A percentile compares a stretch with the other conserved stretches of the same genome.
phyloP scores from a whole-genome alignment of 53 echinoderm and acorn worm genomes.

The Antedon mediterranea region DNA sequence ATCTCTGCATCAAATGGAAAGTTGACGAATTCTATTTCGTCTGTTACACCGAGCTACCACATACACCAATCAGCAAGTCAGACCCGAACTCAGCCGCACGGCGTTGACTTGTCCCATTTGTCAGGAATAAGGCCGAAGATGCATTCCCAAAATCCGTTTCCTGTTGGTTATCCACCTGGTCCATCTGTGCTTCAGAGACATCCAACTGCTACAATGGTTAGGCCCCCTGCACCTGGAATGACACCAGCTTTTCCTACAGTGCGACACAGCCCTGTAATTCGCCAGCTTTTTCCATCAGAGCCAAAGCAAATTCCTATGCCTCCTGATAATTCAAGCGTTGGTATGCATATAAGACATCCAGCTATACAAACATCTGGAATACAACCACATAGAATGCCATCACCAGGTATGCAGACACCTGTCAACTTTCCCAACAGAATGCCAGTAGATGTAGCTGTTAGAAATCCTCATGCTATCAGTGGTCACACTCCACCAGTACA shows the following conservation, averaged over 20 bases:
- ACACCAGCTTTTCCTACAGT: neutral
- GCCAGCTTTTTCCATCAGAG: neutral
- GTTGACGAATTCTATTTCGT: neutral
- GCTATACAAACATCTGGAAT: neutral
- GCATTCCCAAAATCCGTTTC: neutral
- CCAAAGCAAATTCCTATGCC: neutral
- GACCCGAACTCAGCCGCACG: neutral
- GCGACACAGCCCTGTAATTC: neutral
- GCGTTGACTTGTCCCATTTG: neutral
- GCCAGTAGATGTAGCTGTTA: conserved; percentile 13
- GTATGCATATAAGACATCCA: neutral
- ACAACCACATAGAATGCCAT: too few species aligned
- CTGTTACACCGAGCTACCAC: neutral
- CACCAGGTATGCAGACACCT: too few species aligned
- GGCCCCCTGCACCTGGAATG: neutral
- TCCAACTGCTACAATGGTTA: neutral
- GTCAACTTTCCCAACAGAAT: conserved; percentile 8
- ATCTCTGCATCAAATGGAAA: neutral
- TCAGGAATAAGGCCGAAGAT: neutral
- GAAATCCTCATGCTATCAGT: conserved; percentile 7
- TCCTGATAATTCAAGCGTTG: neutral
- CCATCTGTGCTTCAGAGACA: neutral
- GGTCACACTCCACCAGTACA: conserved; percentile 14
- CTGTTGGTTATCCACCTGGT: neutral
- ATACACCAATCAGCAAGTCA: neutral